Percentiles rank a stretch among this genome's conserved stretches.
phyloP scores from a whole-genome alignment of 2,888 invertebrate genomes.

The Galeopsomyia nigrocyanea region DNA sequence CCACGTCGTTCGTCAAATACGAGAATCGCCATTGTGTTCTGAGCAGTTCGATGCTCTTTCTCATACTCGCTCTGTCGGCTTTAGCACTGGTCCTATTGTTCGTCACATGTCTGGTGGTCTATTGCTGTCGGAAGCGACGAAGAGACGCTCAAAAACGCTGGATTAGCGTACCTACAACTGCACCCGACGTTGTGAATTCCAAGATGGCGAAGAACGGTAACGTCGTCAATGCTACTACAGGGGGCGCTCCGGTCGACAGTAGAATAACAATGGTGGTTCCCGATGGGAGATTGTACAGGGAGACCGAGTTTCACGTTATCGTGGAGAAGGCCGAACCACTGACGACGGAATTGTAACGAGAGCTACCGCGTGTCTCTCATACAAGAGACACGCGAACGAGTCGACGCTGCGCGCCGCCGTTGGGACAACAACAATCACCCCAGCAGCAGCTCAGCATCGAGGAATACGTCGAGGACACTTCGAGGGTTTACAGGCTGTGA shows the following conservation, averaged over 20 bases:
- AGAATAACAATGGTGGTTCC: constrained; percentile 77
- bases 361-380: constrained; percentile 52
- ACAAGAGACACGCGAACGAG: constrained; percentile 23
- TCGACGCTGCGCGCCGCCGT: constrained; percentile 32
- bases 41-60: constrained; percentile 59
- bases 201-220: constrained; percentile 66
- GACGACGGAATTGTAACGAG: constrained; percentile 80
- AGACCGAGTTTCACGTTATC: constrained; percentile 89
- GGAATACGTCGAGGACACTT: constrained; percentile 47
- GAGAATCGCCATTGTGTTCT: constrained; percentile 60
- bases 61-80: constrained; percentile 55
- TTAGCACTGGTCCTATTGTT: constrained; percentile 52
- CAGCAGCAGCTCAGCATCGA: constrained; percentile 42
- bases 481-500: constrained; percentile 55
- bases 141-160: constrained; percentile 61
- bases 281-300: constrained; percentile 85
- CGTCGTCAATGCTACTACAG: constrained; percentile 62
- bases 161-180: constrained; percentile 65
- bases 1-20: constrained; percentile 59
- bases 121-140: constrained; percentile 64
- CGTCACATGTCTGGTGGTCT: constrained; percentile 54
- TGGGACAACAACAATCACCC: constrained; percentile 29
- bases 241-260: constrained; percentile 61
- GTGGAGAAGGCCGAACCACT: constrained; percentile 87
- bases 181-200: constrained; percentile 62